Percentiles rank a stretch among this genome's conserved stretches.
Evolutionary conservation across 1,140 invertebrate species (phyloP).

Genomic region (Drosophila truncata): DNA sequence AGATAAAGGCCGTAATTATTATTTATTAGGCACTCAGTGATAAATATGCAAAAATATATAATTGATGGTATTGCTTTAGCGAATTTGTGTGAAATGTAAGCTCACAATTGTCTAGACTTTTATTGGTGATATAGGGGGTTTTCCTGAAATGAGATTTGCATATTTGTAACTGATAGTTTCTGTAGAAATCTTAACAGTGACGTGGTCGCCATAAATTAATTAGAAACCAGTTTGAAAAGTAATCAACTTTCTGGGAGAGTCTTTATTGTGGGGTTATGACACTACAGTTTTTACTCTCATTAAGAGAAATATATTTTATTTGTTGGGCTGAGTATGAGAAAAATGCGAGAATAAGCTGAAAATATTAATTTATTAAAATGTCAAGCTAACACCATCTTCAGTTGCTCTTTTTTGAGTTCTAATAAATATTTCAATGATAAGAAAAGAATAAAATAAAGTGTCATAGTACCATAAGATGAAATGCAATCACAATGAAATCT

Average conservation of each 20-base stretch:
- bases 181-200: slow-evolving; percentile 19
- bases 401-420: no score
- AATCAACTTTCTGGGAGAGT: background rate
- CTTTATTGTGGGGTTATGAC: background rate
- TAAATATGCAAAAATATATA: slow-evolving; percentile 72
- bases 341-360: no score
- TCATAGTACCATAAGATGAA: background rate
- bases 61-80: slow-evolving; percentile 24
- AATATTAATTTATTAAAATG: no score
- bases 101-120: slow-evolving; percentile 48
- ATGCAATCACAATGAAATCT: slow-evolving; percentile 12
- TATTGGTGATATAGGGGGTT: slow-evolving; percentile 35
- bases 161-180: background rate
- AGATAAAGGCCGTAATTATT: slow-evolving; percentile 32
- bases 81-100: slow-evolving; percentile 39
- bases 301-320: no score
- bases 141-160: slow-evolving; percentile 24
- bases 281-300: background rate
- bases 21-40: slow-evolving; percentile 27
- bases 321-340: no score
- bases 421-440: background rate
- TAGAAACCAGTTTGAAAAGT: background rate
- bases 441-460: background rate
- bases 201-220: slow-evolving; percentile 6
- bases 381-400: no score